A percentile compares a stretch with the other conserved stretches of the same genome.
Conservation (phyloP, 1,140 invertebrate species). For the Wasmannia auropunctata region DNA sequence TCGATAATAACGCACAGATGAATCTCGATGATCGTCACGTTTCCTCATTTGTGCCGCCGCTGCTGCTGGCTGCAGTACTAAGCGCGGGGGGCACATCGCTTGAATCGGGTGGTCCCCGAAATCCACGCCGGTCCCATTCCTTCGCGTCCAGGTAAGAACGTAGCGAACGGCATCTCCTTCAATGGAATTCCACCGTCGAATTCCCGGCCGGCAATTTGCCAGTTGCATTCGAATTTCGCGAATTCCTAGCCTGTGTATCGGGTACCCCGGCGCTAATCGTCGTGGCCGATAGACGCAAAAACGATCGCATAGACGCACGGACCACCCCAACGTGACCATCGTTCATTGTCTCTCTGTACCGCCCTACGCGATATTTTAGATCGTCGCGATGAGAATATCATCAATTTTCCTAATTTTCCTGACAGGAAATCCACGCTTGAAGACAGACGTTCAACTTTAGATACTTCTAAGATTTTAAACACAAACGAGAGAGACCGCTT, state of each 20-base stretch:
- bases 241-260: conserved; percentile 82
- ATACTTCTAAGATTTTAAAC: neutral
- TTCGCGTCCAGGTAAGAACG: conserved; percentile 77
- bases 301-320: conserved; percentile 74
- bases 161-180: conserved; percentile 80
- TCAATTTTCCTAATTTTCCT: neutral
- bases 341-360: conserved; percentile 54
- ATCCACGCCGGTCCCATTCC: conserved; percentile 66
- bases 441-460: neutral
- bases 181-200: conserved; percentile 80
- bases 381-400: neutral
- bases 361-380: neutral
- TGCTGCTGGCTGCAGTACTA: neutral
- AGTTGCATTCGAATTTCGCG: conserved; percentile 83
- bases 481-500: neutral
- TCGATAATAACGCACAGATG: conserved; percentile 39
- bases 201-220: conserved; percentile 78
- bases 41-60: conserved; percentile 29
- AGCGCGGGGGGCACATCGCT: neutral
- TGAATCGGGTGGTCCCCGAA: conserved; percentile 34
- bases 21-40: conserved; percentile 44
- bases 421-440: neutral
- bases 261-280: conserved; percentile 72
- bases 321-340: conserved; percentile 76
- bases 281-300: conserved; percentile 76